Base-by-base conservation (phyloP, 1,140 invertebrate genomes). In the Bombus soroeensis region DNA sequence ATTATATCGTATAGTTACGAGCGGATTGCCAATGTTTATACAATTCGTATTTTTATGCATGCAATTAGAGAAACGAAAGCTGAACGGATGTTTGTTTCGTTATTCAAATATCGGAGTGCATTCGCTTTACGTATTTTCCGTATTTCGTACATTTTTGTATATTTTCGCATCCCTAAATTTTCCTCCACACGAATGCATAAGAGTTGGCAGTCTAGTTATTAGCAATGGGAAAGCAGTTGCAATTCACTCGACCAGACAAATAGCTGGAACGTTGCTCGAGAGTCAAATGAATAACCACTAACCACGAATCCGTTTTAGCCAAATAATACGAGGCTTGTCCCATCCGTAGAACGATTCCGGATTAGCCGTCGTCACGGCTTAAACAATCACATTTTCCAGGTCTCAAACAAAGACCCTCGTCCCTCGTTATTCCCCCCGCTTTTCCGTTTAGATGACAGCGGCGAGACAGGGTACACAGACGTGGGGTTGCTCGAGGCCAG, bases 301-400 rank as follows among this genome's bases (percentile, higher is more conserved):
- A 85, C 59, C 71, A 72, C 83, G 78, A 64, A 80, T 85, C 75
- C 75, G 47, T 71, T 83, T 83, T 47, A n/a, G 18, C 64, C 64
- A 73, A 73, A 85, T 62, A 80, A 85, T 80, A 66, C 68, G 34
- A 47, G 34, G 13, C n/a, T n/a, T 9, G 59, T 59, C 32, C 77
- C 10, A 28, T 72, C 47, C 34, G 39, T 15, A 72, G n/a, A 34
- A 68, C 41, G 39, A 43, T 72, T 62, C 66, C 66, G 81, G 85
- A 87, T 87, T 87, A 84, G 86, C 74, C 72, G 53, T 32, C 68
- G 82, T 2, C 78, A 22, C 70, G 71, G 66, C 75, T 68, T 79
- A 84, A 85, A 85, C 75, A 87, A 87, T 87, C 82, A 72, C 86
- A 87, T 87, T 87, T 87, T 87, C 70, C 76, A 85, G 76, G 76